Base-by-base conservation (phyloP, 2,113 vertebrate genomes). In the Heterochromis multidens region DNA sequence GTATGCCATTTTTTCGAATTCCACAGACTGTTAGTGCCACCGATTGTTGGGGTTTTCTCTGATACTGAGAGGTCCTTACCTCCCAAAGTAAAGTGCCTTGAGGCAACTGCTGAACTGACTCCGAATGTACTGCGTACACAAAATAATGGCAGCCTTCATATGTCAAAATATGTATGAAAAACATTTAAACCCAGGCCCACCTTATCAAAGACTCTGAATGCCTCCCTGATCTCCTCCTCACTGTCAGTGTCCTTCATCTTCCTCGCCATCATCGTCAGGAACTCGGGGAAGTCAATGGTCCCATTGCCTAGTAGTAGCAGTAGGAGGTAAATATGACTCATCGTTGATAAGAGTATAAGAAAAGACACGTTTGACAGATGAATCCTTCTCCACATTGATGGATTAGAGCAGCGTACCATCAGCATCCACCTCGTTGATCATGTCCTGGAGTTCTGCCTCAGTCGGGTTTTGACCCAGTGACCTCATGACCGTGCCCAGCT, bases 211-310 rank as follows among this genome's bases (percentile, higher is more conserved):
- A 99, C 99, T 95, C 97, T 96, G 97, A 99, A 99, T 40, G 98
- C 99, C 95, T 99, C 98, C 9, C 98, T 97, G 92, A 99, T 99
- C 95, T 99, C 98, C 91, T 99, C 98, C 95, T 99, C 98, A 1
- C 98, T 98, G 94, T 99, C 98, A 13, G 98, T 99, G 85, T 99
- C 99, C 94, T 99, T 99, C 99, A 99, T 99, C 97, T 99, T 99
- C 92, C 98, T 97, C 79, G 97, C 98, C 99, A 99, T 99, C 99
- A 99, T 99, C n/a, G 98, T 99, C 93, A 99, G 94, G 92, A 99
- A 99, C 91, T 99, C 99, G 0, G 99, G 98, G 85, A 99, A 99
- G 94, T 99, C 99, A 10, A 99, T 99, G 91, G 97, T 99, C 85
- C 99, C 99, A 65, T 99, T 99, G 72, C 99, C 98, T 99, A 62